These are phyloP conservation scores for Enteromius fasciolatus DNA, from an alignment of 2,797 vertebrate genomes.

Conservation along the genomic window DNA sequence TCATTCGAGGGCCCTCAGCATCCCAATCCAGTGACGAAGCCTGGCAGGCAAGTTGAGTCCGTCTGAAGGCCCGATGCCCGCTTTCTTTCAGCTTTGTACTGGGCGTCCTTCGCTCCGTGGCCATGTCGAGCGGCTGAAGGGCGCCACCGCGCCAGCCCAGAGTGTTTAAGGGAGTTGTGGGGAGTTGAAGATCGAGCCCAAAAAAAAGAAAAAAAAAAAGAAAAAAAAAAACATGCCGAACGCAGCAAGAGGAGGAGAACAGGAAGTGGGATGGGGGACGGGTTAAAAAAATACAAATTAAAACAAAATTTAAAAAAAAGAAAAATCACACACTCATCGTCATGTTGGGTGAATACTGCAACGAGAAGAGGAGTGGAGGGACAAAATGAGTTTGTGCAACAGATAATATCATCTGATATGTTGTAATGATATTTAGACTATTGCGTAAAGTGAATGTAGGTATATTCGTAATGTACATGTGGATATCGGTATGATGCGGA, in stretches of 20 bases:
- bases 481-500: constrained; percentile 52
- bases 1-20: constrained; percentile 61
- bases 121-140: constrained; percentile 73
- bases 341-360: constrained; percentile 85
- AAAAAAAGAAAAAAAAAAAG: background rate
- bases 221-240: constrained; percentile 23
- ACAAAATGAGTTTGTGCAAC: constrained; percentile 46
- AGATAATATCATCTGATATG: background rate
- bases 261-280: constrained; percentile 56
- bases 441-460: background rate
- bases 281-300: constrained; percentile 64
- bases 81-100: constrained; percentile 72
- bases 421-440: background rate
- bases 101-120: constrained; percentile 73
- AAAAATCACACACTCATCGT: constrained; percentile 87
- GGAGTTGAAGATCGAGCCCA: constrained; percentile 2
- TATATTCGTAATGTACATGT: background rate
- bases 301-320: constrained; percentile 73
- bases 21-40: constrained; percentile 66
- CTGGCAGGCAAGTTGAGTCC: constrained; percentile 56
- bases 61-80: constrained; percentile 64
- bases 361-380: constrained; percentile 71
- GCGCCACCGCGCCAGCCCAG: constrained; percentile 69
- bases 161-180: constrained; percentile 26
- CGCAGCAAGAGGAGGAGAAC: background rate